Conservation (phyloP, 2,888 invertebrate genomes). For the Loripinus fragilis region DNA sequence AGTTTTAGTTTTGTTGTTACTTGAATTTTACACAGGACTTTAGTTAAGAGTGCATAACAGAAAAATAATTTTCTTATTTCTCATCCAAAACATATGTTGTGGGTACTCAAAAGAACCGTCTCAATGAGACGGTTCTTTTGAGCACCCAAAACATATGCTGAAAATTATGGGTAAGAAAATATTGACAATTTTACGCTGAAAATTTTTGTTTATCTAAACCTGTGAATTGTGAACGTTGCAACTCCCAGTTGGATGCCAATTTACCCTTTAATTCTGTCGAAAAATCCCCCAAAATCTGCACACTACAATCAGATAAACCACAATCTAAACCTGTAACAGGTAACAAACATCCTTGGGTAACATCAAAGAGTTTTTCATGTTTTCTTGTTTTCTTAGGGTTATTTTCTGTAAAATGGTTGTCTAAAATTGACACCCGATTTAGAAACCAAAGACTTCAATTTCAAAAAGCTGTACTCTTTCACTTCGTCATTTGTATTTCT, state of each 20-base stretch:
- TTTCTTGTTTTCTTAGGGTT: not conserved
- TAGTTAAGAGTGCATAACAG: no score
- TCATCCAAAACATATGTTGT: no score
- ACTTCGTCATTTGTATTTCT: not conserved
- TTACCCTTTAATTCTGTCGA: slow-evolving; percentile 3
- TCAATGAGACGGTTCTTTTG: no score
- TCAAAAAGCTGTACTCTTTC: not conserved
- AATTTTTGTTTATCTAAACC: no score
- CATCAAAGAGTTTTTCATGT: not conserved
- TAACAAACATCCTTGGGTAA: no score
- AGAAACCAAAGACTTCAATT: not conserved
- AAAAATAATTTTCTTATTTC: not conserved
- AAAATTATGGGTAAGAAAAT: no score
- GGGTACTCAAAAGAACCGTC: no score
- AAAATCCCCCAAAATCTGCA: not conserved
- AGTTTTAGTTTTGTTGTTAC: no score
- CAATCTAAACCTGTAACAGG: not conserved
- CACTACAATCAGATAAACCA: not conserved
- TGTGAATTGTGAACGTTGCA: not conserved
- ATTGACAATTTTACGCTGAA: no score
- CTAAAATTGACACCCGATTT: no score
- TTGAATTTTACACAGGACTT: no score
- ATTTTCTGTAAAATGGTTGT: not conserved
- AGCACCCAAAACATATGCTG: no score
- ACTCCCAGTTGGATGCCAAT: not conserved